These are phyloP conservation scores for Nyctalus aviator DNA, from an alignment of 2,797 vertebrate genomes.

Conservation along the genomic window DNA sequence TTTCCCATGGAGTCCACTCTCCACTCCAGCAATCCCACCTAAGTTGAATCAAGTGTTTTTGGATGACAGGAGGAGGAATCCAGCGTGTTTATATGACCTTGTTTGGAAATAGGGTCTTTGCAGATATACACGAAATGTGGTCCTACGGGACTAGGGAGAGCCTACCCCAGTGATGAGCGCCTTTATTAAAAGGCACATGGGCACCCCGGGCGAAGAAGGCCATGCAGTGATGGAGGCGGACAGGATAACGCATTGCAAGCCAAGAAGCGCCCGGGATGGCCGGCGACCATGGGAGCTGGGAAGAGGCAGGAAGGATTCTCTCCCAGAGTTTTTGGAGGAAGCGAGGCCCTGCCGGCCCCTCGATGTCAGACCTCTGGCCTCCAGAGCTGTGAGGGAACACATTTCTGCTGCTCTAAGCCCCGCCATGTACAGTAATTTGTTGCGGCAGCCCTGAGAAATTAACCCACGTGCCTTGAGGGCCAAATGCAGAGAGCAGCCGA, in stretches of 20 bases:
- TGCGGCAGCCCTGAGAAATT: not conserved
- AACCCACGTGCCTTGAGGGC: not conserved
- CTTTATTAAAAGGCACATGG: not conserved
- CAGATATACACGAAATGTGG: not conserved
- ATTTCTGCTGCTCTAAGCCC: not conserved
- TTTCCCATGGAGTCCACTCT: no score
- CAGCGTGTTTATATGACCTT: not conserved
- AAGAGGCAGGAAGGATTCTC: not conserved
- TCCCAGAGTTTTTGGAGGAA: not conserved
- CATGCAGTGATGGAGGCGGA: not conserved
- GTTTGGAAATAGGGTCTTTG: not conserved
- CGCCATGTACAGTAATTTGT: not conserved
- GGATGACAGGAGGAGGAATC: no score
- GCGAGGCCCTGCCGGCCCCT: rapidly evolving
- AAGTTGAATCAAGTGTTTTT: no score
- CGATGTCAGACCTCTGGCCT: not conserved
- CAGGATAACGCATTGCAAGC: not conserved
- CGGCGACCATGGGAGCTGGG: not conserved
- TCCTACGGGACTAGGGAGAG: not conserved
- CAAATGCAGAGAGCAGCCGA: not conserved
- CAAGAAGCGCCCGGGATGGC: not conserved
- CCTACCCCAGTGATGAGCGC: not conserved
- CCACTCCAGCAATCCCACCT: no score
- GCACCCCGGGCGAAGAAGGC: rapidly evolving
- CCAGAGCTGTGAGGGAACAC: not conserved